Percentiles rank a stretch among this genome's conserved stretches.
Conservation (phyloP, 2,797 vertebrate genomes). For the Chromis chromis region DNA sequence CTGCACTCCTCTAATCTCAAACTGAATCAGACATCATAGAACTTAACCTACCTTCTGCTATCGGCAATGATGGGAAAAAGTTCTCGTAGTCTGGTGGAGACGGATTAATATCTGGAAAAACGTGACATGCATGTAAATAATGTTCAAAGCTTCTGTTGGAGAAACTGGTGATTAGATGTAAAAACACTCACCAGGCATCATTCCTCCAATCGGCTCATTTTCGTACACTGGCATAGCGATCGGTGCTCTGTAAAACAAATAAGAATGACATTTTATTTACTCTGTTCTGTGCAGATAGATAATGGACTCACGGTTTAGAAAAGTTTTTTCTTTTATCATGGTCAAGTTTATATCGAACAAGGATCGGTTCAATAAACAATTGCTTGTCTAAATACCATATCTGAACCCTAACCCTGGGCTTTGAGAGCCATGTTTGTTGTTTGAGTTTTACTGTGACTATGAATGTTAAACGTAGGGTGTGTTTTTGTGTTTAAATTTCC, state of each 20-base stretch:
- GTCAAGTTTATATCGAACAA: too few relatives aligned
- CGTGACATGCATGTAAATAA: background rate
- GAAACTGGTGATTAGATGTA: background rate
- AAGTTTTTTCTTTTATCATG: too few relatives aligned
- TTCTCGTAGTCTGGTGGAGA: constrained; percentile 55
- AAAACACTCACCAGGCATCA: constrained; percentile 3
- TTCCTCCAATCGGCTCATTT: background rate
- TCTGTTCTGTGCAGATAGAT: background rate
- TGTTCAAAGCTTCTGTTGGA: too few relatives aligned
- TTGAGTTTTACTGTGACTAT: too few relatives aligned
- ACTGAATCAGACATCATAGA: background rate
- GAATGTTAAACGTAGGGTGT: too few relatives aligned
- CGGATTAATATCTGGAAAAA: constrained; percentile 20
- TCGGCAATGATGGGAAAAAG: constrained; percentile 5
- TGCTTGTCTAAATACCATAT: too few relatives aligned
- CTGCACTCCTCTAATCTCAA: background rate
- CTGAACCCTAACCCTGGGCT: too few relatives aligned
- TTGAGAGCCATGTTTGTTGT: too few relatives aligned
- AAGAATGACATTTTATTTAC: background rate
- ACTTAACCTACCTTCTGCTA: constrained; percentile 36
- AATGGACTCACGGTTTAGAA: too few relatives aligned
- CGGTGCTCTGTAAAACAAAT: constrained; percentile 23
- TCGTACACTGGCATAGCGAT: constrained; percentile 1
- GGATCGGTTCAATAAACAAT: too few relatives aligned
- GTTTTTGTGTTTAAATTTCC: too few relatives aligned